Evolutionary conservation across 1,140 invertebrate genomes (phyloP), one percentile per base, ranked within the genome.

Genomic region (Pogonomyrmex californicus): DNA sequence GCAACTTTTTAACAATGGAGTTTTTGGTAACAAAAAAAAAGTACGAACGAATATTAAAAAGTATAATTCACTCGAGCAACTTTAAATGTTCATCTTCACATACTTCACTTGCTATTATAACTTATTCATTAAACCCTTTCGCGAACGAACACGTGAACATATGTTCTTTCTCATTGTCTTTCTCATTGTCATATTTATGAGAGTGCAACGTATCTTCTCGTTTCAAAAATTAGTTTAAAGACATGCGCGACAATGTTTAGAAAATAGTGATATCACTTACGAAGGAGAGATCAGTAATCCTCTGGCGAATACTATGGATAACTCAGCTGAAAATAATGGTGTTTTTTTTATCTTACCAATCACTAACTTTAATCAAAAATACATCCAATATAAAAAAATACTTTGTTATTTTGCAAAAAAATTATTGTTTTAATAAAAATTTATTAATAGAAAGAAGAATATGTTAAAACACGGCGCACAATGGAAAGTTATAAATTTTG

Each of bases 151-250:
- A 65, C 30, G 36, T 65, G n/a, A 68, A 1, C 10, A 30, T 7
- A 65, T 14, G 33, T 51, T 66, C 49, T 10, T 70, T 54, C 23
- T 81, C 14, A 9, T 10, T 54, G 49, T 66, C 49, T 10, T 70
- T 54, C 23, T 81, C 14, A 9, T 10, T 54, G 49, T 2, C 56
- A 70, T 81, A 81, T 81, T 70, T 56, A 81, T 4, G 36, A 81
- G 14, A 1, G 9, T 81, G 49, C 38, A 81, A 12, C 1, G 10
- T 56, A 70, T 9, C 30, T 49, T 70, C 12, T 7, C 9, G 6
- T 68, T 56, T 66, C n/a, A 12, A 44, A 49, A 70, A 81, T 56
- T 68, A 17, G 4, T 12, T 54, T 2, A 36, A 12, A 41, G 10
- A 23, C 38, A 70, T 81, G 63, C 78, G 63, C 56, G 14, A 41